Conservation (phyloP, 2,888 invertebrate species). For the Pocota personata region DNA sequence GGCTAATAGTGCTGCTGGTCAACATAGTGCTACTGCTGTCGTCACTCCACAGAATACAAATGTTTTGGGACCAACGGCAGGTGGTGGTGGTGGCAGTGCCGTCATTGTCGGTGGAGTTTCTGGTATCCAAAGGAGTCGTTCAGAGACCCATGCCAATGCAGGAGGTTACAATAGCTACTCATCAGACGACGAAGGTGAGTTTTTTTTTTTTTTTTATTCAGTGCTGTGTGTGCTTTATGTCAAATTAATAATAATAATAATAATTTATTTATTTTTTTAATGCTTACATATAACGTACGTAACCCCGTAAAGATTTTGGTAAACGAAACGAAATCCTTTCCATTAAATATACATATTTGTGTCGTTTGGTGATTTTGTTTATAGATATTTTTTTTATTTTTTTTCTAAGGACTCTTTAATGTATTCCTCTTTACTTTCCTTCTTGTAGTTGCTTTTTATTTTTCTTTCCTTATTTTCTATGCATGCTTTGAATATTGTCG, state of each 20-base stretch:
- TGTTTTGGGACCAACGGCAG: conserved; percentile 1
- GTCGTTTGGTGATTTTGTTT: conserved; percentile 40
- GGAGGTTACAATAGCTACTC: conserved; percentile 91
- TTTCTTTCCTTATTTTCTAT: conserved; percentile 40
- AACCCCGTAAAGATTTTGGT: conserved; percentile 71
- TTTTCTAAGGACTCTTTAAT: conserved; percentile 29
- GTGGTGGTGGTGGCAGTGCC: conserved; percentile 18
- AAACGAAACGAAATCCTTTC: conserved; percentile 45
- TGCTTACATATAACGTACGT: conserved; percentile 64
- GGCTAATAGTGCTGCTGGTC: conserved; percentile 75
- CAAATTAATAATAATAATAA: conserved; percentile 43
- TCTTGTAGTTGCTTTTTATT: conserved; percentile 55
- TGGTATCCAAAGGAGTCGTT: conserved; percentile 82
- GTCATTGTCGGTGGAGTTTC: conserved; percentile 74
- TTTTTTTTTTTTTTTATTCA: conserved; percentile 24
- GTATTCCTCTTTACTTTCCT: conserved; percentile 25
- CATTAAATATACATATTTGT: conserved; percentile 39
- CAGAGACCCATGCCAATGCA: conserved; percentile 84
- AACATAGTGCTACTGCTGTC: conserved; percentile 45
- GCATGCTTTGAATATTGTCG: conserved; percentile 26
- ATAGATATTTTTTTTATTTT: conserved; percentile 8
- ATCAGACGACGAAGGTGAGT: conserved; percentile 95
- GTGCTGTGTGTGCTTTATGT: not conserved
- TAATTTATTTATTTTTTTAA: conserved; percentile 35
- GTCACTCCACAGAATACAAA: conserved; percentile 19